Evolutionary conservation across 30 jellyfish, hydroid and myxozoan genomes (phyloP), one percentile per base, ranked within the genome.

Genomic region (Catostylus mosaicus): DNA sequence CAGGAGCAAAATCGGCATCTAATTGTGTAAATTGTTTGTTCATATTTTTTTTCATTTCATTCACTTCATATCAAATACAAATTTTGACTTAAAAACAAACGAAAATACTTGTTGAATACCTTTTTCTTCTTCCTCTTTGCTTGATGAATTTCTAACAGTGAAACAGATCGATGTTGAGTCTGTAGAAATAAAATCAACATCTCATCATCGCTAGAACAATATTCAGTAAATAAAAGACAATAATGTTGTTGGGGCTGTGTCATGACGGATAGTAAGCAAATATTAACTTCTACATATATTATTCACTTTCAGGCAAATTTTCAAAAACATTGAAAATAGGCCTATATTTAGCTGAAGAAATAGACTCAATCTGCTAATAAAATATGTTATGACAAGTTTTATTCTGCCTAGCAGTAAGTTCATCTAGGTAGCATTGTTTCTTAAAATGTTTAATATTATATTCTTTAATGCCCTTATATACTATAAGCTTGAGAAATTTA

Each of bases 91-190:
- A n/a, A n/a, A n/a, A n/a, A n/a, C n/a, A n/a, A n/a, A n/a, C n/a
- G n/a, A n/a, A n/a, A n/a, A n/a, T n/a, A n/a, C n/a, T n/a, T n/a
- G n/a, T n/a, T n/a, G n/a, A n/a, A 3, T 27, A 77, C 87, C 75
- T 48, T 66, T 52, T 83, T 93, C 91, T 85, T 84, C 40, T 90
- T 84, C 23, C 93, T 38, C 22, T 84, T 88, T 73, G 73, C 90
- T 43, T 86, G 86, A 67, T 90, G 97, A 90, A 90, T 59, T 50
- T 90, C 97, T 80, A 90, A 35, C 77, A 90, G 57, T 4, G 96
- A 77, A 30, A 57, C 50, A 20, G 94, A 84, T 50, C 97, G 88
- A 27, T 82, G 81, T 33, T 77, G 86, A 23, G 56, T 75, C 97
- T 90, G 37, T n/a, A 80, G 23, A 51, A 47, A 40, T 12, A 23